phyloP scores from a whole-genome alignment of 1,140 invertebrate species.

The Oedothorax gibbosus region DNA sequence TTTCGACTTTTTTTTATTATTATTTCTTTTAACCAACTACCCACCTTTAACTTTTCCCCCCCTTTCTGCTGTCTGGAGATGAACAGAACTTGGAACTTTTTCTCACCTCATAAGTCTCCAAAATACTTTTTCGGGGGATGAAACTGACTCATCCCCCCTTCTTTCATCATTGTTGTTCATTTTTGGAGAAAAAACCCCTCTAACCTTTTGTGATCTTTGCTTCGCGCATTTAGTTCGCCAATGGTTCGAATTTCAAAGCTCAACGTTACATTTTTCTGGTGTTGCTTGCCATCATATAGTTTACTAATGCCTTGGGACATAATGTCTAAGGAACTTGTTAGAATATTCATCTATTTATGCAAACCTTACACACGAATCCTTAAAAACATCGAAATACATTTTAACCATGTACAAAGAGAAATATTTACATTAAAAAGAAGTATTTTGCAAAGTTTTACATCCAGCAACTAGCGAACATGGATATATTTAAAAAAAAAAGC shows the following conservation, averaged over 20 bases:
- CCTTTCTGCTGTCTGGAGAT: not conserved
- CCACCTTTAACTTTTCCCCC: constrained; percentile 7
- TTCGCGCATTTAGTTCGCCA: constrained; percentile 32
- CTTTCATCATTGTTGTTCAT: constrained; percentile 2
- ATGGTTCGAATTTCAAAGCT: constrained; percentile 27
- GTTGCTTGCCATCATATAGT: too few relatives aligned
- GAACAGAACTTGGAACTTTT: constrained; percentile 42
- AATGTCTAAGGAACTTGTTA: too few relatives aligned
- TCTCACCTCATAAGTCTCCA: constrained; percentile 34
- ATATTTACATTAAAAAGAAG: too few relatives aligned
- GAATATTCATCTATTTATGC: too few relatives aligned
- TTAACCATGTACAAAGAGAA: too few relatives aligned
- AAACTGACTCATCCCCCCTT: constrained; percentile 17
- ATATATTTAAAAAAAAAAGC: too few relatives aligned
- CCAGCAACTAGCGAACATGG: too few relatives aligned
- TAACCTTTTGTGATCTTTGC: constrained; percentile 30
- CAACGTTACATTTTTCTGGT: not conserved
- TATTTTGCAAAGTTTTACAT: too few relatives aligned
- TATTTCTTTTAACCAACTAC: constrained; percentile 31
- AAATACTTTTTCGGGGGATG: constrained; percentile 34
- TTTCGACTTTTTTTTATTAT: constrained; percentile 31
- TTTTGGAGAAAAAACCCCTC: constrained; percentile 24
- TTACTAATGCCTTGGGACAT: too few relatives aligned
- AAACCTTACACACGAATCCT: too few relatives aligned
- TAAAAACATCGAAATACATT: too few relatives aligned